Base-by-base conservation (phyloP, 2,888 invertebrate species). In the Latheticus oryzae region DNA sequence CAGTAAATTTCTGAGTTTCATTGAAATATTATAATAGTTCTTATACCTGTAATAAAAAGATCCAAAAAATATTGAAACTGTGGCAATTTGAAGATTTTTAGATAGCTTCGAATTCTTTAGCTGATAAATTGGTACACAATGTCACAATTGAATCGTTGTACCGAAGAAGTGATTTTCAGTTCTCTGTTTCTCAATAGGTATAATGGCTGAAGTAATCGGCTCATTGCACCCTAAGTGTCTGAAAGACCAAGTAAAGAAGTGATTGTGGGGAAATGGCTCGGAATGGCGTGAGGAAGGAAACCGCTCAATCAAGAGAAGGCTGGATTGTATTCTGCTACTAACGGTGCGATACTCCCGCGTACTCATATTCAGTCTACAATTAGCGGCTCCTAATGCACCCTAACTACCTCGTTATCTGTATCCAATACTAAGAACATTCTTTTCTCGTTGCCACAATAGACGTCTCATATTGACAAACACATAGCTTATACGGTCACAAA, bases 241-340 rank as follows among this genome's bases (percentile, higher is more conserved):
- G 71, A 73, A 72, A 73, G 71, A 72, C 69, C 70, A 66, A 69
- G 70, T 69, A 70, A 73, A 74, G 73, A 72, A 74, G 71, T 73
- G 75, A 75, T 75, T 74, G 74, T 73, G 75, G 71, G 75, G 73
- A 76, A 76, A 76, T 76, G 74, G 75, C 69, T 75, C 71, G 75
- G 74, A 76, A 76, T 69, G 73, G 72, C 64, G 68, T 63, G 63
- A 74, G 75, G 75, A 75, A 76, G 75, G 75, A 76, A 76, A 69
- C 75, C 54, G 71, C 63, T 64, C 70, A 71, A 72, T 71, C 61
- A 50, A 48, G 62, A 63, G 57, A 56, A 33, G 42, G 43, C 43
- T 32, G 33, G 23, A 37, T 54, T 45, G 40, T 35, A 66, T 56
- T 52, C 62, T 24, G 24, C 42, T 53, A 65, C 55, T 60, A 62